phyloP scores from a whole-genome alignment of 2,888 invertebrate genomes.

The Drosophila flavopinicola region DNA sequence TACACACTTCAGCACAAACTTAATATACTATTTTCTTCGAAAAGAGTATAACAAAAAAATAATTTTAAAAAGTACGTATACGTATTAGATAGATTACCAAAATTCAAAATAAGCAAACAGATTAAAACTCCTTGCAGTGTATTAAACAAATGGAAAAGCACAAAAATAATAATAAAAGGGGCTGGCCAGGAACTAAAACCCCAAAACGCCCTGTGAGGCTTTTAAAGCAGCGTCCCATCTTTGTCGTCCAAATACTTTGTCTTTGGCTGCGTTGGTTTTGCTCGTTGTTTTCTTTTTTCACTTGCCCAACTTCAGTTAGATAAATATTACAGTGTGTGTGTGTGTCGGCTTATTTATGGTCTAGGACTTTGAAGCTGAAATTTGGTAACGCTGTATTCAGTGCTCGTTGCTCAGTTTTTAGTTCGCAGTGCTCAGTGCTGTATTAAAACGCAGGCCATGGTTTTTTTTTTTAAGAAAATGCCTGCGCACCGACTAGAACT shows the following conservation, averaged over 20 bases:
- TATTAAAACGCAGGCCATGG: conserved; percentile 76
- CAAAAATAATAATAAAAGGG: conserved; percentile 23
- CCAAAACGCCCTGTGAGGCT: neutral
- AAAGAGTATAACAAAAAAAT: too few species aligned
- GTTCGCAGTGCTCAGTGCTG: conserved; percentile 42
- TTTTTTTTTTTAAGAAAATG: conserved; percentile 80
- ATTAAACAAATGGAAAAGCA: conserved; percentile 29
- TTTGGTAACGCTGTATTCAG: conserved; percentile 27
- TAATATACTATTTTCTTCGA: too few species aligned
- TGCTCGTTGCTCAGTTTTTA: conserved; percentile 10
- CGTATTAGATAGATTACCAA: too few species aligned
- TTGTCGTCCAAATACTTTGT: conserved; percentile 58
- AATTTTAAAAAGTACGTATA: too few species aligned
- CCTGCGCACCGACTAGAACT: conserved; percentile 35
- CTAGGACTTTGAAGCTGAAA: conserved; percentile 44
- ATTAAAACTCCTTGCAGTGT: conserved; percentile 34
- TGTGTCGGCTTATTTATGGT: conserved; percentile 69
- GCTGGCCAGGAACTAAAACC: conserved; percentile 28
- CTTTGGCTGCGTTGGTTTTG: conserved; percentile 33
- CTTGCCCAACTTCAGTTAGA: conserved; percentile 23
- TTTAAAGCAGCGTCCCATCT: conserved; percentile 27
- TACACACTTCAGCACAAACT: too few species aligned
- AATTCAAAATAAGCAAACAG: too few species aligned
- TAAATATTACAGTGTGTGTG: conserved; percentile 37
- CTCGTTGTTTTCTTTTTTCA: conserved; percentile 5